Base-by-base conservation (phyloP, 1,140 invertebrate species). In the Drosophila suzukii region DNA sequence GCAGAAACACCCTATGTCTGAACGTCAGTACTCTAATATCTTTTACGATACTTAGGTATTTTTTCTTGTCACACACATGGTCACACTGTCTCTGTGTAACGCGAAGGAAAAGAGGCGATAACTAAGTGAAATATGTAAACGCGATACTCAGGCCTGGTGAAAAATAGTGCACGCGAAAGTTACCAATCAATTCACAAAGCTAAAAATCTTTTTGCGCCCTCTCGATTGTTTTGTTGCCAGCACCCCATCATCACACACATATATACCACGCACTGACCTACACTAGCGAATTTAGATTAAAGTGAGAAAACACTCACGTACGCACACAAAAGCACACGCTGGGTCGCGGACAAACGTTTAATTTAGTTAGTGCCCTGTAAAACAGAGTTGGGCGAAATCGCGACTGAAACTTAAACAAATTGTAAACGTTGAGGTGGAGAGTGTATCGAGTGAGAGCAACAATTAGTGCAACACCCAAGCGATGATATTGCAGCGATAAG, bases 401-500 rank as follows among this genome's bases (percentile, higher is more conserved):
- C 36, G 20, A 67, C 38, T 55, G 38, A 39, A 76, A 66, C 50
- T 66, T 71, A 58, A 55, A 77, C 39, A 76, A 76, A 67, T 74
- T 72, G 78, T 65, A 66, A 70, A 72, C 44, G 51, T 70, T 44
- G 57, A 49, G 63, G 61, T 62, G 20, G 27, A 32, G 47, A 34
- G 30, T 41, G 41, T 38, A 39, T 27, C 27, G 6, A 58, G 54
- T 51, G 72, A 85, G 67, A 76, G 71, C 46, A 38, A 5, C 68
- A 38, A 68, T 63, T 70, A 80, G 81, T 90, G 84, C 84, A 89
- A 89, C 84, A 89, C 84, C 84, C 84, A 78, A 74, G 62, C 58
- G 59, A 68, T 70, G 72, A 84, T 89, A 76, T 78, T 67, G 54
- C 32, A 84, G 65, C 66, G 46, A 78, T 65, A 73, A 86, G 60